These are phyloP conservation scores for Haliaeetus leucogaster DNA, from an alignment of 2,113 vertebrate species.

Conservation along the genomic window DNA sequence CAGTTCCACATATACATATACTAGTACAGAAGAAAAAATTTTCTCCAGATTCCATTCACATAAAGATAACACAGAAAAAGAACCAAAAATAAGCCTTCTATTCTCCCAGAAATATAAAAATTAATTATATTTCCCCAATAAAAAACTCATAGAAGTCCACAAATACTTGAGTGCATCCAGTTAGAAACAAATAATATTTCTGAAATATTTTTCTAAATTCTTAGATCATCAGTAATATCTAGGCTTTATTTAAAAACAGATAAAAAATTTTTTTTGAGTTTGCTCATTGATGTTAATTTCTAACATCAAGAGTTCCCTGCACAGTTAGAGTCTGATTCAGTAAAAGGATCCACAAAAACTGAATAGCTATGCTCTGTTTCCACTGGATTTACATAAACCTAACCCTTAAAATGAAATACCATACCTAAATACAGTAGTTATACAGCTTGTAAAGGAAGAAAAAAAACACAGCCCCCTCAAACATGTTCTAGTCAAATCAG, in stretches of 20 bases:
- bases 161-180: neutral
- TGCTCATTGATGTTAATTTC: neutral
- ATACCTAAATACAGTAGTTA: neutral
- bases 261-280: neutral
- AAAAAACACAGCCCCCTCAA: neutral
- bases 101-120: neutral
- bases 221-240: neutral
- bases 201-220: neutral
- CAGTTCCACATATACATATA: neutral
- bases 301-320: neutral
- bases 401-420: neutral
- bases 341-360: neutral
- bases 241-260: neutral
- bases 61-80: neutral
- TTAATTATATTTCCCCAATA: neutral
- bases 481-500: neutral
- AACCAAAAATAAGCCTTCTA: neutral
- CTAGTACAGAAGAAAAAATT: neutral
- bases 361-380: neutral
- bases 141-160: neutral
- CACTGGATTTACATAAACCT: neutral
- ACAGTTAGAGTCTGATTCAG: neutral
- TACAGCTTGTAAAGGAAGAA: neutral
- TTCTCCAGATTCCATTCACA: neutral
- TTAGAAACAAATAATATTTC: neutral